Base-by-base conservation (phyloP, 2,888 invertebrate species). In the Metellina segmentata region DNA sequence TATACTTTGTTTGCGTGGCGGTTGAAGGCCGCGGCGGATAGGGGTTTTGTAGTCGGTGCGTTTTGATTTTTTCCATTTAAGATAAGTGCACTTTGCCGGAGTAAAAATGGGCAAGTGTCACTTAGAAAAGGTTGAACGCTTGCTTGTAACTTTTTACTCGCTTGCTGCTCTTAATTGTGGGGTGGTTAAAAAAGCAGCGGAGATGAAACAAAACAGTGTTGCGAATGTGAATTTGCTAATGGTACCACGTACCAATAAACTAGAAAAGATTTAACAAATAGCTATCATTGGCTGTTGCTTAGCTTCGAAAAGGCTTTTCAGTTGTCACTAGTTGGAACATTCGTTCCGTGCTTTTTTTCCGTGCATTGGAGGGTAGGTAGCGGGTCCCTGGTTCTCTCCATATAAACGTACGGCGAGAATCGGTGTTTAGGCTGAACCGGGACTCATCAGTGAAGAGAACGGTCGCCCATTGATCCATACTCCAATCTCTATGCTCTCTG, bases 41-140 rank as follows among this genome's bases (percentile, higher is more conserved):
- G 72, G n/a, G 81, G 90, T 91, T 86, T 91, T 91, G 71, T 71
- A 48, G 20, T 13, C 7, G 79, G 72, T 13, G 69, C 69, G 75
- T 78, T 87, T 86, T 87, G 91, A 72, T 79, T 91, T 90, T 90
- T 72, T 52, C 61, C 51, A 13, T 19, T n/a, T 5, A 52, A 81
- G 81, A 75, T 51, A 34, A 20, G 61, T 75, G 49, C n/a, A 16
- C 53, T 72, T 13, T 61, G 19, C 13, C 13, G 49, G 34, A 49
- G 51, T 51, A 52, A 87, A 86, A 86, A 78, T 49, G 19, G 51
- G 11, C 7, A 9, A 51, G 71, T 20, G 52, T 75, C 74, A 19
- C 34, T 78, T 69, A 13, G 19, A 51, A 69, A 52, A 53, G 48
- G 49, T 61, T 34, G 72, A 61, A 11, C 11, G 61, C 61, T 61